Evolutionary conservation across 2,113 vertebrate species (phyloP).

Genomic region (Apeltes quadracus): DNA sequence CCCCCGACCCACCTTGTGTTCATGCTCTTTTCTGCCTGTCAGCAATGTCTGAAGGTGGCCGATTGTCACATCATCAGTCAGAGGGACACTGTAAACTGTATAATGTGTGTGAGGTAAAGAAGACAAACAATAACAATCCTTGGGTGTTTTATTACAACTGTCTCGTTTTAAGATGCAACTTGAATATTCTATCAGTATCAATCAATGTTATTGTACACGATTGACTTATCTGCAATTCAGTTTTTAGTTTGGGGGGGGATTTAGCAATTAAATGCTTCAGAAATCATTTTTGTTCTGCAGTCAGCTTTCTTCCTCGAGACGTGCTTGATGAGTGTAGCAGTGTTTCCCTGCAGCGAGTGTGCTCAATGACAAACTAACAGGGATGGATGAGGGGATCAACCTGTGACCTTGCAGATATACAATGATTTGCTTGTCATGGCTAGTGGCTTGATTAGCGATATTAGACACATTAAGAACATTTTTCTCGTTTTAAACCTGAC

Average conservation of each 20-base stretch:
- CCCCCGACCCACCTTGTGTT: background rate
- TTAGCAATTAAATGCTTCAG: background rate
- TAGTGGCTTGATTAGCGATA: constrained; percentile 16
- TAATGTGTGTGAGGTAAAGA: background rate
- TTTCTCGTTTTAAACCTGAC: too few relatives aligned
- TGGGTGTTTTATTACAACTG: background rate
- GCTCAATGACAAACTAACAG: constrained; percentile 31
- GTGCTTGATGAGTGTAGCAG: background rate
- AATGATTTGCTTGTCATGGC: constrained; percentile 28
- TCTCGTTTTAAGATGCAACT: background rate
- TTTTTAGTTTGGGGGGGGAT: background rate
- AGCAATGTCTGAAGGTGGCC: constrained; percentile 7
- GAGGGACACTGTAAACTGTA: background rate
- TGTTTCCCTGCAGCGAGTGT: background rate
- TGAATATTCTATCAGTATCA: background rate
- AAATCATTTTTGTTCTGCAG: background rate
- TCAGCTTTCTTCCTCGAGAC: background rate
- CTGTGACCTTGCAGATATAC: constrained; percentile 45
- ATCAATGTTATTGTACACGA: background rate
- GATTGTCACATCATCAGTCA: constrained; percentile 13
- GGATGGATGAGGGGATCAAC: constrained; percentile 36
- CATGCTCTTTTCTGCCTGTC: background rate
- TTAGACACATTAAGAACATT: too few relatives aligned
- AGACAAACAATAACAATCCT: constrained; percentile 2
- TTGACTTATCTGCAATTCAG: background rate